Evolutionary conservation across 2,797 vertebrate genomes (phyloP).

Genomic region (Halcyon chelicuti): DNA sequence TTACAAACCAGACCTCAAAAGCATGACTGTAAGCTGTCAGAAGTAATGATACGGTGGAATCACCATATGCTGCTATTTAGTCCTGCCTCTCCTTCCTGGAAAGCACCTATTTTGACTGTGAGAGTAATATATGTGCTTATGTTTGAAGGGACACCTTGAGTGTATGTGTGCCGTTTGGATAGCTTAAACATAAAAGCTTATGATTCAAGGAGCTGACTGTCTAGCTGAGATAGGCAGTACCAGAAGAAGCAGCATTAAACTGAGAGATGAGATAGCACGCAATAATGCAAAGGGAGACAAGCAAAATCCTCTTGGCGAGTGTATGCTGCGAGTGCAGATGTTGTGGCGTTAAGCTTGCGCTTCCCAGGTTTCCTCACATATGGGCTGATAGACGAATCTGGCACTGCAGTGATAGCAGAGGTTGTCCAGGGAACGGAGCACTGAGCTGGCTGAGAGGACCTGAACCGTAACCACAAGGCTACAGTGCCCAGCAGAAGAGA

Average conservation of each 20-base stretch:
- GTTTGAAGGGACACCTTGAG: conserved; percentile 37
- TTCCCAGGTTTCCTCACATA: background rate
- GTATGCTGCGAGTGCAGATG: background rate
- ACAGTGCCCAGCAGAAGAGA: background rate
- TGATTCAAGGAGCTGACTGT: conserved; percentile 21
- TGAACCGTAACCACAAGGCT: background rate
- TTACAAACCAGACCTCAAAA: background rate
- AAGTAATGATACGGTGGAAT: background rate
- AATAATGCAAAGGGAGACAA: conserved; percentile 35
- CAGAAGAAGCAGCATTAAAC: conserved; percentile 32
- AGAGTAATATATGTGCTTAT: background rate
- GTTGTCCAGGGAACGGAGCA: background rate
- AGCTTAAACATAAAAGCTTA: conserved; percentile 35
- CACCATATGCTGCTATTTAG: background rate
- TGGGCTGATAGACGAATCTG: background rate
- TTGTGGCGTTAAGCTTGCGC: background rate
- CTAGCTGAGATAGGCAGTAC: conserved; percentile 39
- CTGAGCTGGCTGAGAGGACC: background rate
- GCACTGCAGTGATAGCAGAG: background rate
- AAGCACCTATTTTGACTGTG: conserved; percentile 19
- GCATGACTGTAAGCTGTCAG: background rate
- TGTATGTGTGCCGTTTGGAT: conserved; percentile 19
- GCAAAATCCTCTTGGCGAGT: background rate
- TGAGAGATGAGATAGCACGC: conserved; percentile 45
- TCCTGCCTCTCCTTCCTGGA: background rate